Percentiles rank a stretch among this genome's conserved stretches.
Conservation (phyloP, 1,140 invertebrate species). For the Wasmannia auropunctata region DNA sequence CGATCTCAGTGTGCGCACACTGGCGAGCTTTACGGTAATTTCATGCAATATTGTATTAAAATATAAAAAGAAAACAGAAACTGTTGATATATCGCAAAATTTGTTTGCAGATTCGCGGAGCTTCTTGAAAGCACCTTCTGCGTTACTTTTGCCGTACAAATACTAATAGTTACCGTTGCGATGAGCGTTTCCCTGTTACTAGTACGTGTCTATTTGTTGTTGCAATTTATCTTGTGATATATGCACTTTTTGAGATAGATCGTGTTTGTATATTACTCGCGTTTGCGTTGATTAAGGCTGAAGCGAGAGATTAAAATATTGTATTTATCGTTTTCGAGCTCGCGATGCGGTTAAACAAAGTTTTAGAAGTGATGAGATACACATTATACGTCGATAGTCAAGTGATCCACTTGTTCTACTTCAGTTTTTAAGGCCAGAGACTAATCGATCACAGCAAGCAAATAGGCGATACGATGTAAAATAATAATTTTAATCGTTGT, state of each 20-base stretch:
- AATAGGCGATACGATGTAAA: conserved; percentile 55
- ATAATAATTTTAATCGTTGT: neutral
- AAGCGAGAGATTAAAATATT: neutral
- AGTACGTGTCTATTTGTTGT: neutral
- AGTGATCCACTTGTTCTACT: conserved; percentile 58
- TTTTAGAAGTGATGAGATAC: neutral
- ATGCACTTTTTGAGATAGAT: too few relatives aligned
- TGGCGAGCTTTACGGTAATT: conserved; percentile 33
- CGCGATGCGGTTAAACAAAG: neutral
- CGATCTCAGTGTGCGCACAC: neutral
- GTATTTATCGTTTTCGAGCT: neutral
- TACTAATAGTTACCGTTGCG: neutral
- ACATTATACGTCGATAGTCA: neutral
- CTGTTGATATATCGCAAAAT: neutral
- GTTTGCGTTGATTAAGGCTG: neutral
- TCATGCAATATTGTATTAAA: neutral
- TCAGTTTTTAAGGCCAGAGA: conserved; percentile 58
- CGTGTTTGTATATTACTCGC: too few relatives aligned
- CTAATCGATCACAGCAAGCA: conserved; percentile 62
- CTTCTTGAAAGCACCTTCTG: conserved; percentile 7
- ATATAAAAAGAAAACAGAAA: neutral
- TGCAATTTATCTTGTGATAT: neutral
- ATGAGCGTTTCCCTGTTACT: neutral
- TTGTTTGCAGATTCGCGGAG: conserved; percentile 1
- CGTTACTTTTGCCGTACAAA: neutral